Evolutionary conservation across 2,888 invertebrate species (phyloP), one percentile per base, ranked within the genome.

Genomic region (Taenaris catops): DNA sequence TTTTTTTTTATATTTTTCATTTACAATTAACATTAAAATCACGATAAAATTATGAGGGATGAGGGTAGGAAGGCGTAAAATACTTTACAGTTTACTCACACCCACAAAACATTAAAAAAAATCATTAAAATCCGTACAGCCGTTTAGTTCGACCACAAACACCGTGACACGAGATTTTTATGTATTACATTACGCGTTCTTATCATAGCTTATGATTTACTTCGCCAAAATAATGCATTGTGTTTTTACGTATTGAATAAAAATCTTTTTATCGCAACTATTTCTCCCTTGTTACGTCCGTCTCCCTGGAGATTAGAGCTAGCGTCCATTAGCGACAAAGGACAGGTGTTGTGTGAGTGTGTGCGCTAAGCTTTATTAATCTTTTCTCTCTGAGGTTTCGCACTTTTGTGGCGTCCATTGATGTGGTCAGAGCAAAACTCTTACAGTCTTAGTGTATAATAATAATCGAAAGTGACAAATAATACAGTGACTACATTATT

Each of bases 351-450:
- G 55, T 53, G 54, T 53, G 40, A 48, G 73, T 75, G 74, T n/a
- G n/a, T 70, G 60, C 63, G 55, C 66, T 84, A 84, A 84, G 84
- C 84, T 81, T 83, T 84, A 84, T 84, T 83, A 83, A 84, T 81
- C 83, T 84, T 81, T 80, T 78, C 75, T 80, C 63, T 70, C 51
- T 55, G 63, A 56, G 73, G 68, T 59, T 76, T 81, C 75, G 69
- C 81, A 83, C 76, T 78, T 75, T 71, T 76, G 65, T 70, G 70
- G 69, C 53, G 51, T 68, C 66, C 48, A 72, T 74, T 74, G 71
- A 73, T 59, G 67, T 63, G 57, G 55, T 67, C 65, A 67, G 64
- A 68, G 66, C 67, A 14, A 19, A 42, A 38, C 24, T 38, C 34
- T 34, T 41, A 34, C 23, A 38, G 17, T 11, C n/a, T 6, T 11